phyloP scores from a whole-genome alignment of 2,888 invertebrate genomes.

The Drosophila subquinaria region DNA sequence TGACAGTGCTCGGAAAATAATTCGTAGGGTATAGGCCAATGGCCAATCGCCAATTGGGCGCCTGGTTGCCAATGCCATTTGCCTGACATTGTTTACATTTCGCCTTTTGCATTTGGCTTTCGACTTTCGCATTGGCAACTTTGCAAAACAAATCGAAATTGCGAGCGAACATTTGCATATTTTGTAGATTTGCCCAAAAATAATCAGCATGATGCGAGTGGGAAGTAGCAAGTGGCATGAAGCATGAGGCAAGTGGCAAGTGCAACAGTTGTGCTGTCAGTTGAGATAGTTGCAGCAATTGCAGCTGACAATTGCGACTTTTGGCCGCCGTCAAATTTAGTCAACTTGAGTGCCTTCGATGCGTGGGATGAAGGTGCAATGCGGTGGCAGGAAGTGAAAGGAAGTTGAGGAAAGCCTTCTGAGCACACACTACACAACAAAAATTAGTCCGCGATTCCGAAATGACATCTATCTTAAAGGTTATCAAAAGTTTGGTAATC shows the following conservation, averaged over 20 bases:
- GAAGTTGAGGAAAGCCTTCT: not conserved
- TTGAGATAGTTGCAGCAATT: slow-evolving; percentile 41
- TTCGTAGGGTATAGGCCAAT: slow-evolving; percentile 1
- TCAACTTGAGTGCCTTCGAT: slow-evolving; percentile 41
- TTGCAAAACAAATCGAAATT: slow-evolving; percentile 38
- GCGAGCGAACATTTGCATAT: slow-evolving; percentile 53
- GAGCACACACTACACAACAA: too few species aligned
- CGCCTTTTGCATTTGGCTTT: slow-evolving; percentile 16
- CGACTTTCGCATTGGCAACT: slow-evolving; percentile 22
- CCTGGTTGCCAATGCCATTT: slow-evolving; percentile 15
- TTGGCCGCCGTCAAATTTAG: slow-evolving; percentile 36
- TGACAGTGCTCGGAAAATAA: not conserved
- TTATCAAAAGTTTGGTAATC: too few species aligned
- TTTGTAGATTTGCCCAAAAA: slow-evolving; percentile 37
- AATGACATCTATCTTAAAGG: too few species aligned
- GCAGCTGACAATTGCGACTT: slow-evolving; percentile 31
- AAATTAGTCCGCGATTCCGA: too few species aligned
- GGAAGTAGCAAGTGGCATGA: not conserved
- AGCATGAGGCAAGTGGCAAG: slow-evolving; percentile 7
- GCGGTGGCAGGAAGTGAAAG: not conserved
- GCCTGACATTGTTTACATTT: slow-evolving; percentile 16
- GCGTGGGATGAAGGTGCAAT: not conserved
- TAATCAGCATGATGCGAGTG: slow-evolving; percentile 33
- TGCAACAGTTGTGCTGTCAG: slow-evolving; percentile 32
- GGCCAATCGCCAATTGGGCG: slow-evolving; percentile 20